Evolutionary conservation across 2,888 invertebrate genomes (phyloP).

Genomic region (Minunthozetes semirufus): DNA sequence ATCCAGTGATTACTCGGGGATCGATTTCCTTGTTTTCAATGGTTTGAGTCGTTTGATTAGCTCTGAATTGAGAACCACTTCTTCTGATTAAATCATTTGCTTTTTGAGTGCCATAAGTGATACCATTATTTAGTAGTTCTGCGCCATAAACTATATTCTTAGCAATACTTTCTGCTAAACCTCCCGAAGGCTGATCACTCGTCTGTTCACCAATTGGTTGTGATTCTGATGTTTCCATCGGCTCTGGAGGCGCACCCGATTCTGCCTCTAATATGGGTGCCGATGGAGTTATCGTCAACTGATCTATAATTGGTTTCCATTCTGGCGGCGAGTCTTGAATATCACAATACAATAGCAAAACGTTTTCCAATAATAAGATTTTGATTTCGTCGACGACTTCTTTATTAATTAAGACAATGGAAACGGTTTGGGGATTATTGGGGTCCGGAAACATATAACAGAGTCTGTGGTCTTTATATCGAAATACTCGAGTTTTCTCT

Average conservation of each 20-base stretch:
- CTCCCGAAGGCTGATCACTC: neutral
- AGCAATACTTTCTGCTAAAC: neutral
- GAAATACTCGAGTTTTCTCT: neutral
- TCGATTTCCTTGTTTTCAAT: neutral
- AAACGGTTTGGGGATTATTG: neutral
- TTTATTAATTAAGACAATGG: neutral
- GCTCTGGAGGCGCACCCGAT: neutral
- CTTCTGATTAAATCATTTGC: constrained; percentile 7
- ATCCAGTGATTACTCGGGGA: constrained; percentile 18
- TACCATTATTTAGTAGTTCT: constrained; percentile 12
- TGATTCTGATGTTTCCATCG: neutral
- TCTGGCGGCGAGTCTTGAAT: constrained; percentile 1
- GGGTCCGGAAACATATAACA: constrained; percentile 20
- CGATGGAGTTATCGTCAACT: neutral
- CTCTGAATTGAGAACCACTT: constrained; percentile 7
- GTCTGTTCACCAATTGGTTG: neutral
- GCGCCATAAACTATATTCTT: constrained; percentile 24
- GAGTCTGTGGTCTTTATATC: neutral
- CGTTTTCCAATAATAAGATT: constrained; percentile 18
- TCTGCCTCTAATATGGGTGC: neutral
- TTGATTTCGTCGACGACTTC: constrained; percentile 26
- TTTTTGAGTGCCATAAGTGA: constrained; percentile 21
- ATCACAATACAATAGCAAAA: constrained; percentile 9
- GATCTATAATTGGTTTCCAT: constrained; percentile 25
- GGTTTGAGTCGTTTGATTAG: neutral